These are phyloP conservation scores for Graptemys geographica DNA, from an alignment of 2,797 vertebrate genomes.

Conservation along the genomic window DNA sequence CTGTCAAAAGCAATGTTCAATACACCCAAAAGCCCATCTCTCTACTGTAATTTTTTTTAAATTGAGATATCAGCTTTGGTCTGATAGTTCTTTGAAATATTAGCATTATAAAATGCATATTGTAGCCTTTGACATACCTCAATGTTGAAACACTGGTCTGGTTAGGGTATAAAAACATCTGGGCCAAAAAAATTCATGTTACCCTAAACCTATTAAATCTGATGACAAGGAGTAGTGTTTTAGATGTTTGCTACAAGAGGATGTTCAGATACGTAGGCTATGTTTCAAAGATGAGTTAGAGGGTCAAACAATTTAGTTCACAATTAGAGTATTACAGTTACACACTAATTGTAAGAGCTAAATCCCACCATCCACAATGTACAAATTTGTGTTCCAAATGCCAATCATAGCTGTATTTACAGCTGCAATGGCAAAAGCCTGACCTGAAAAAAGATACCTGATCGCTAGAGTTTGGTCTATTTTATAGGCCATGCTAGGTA, in stretches of 20 bases:
- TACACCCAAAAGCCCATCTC: too few species aligned
- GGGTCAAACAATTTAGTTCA: background rate
- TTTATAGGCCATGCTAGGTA: background rate
- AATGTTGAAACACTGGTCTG: background rate
- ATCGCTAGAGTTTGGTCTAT: background rate
- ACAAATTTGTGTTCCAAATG: background rate
- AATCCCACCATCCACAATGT: background rate
- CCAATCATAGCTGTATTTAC: background rate
- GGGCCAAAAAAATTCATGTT: background rate
- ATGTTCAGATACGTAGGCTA: background rate
- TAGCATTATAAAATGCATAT: background rate
- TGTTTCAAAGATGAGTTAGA: background rate
- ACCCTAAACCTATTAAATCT: background rate
- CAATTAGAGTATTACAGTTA: too few species aligned
- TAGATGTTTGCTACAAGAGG: background rate
- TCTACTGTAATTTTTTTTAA: background rate
- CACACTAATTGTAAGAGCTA: background rate
- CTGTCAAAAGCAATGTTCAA: background rate
- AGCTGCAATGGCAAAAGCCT: background rate
- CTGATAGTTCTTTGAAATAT: background rate
- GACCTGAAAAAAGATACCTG: background rate
- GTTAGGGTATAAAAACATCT: background rate
- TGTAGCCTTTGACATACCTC: background rate
- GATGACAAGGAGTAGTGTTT: background rate
- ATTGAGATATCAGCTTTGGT: background rate